Percentiles rank a stretch among this genome's conserved stretches.
These are phyloP conservation scores for Thymelicus sylvestris DNA, from an alignment of 2,888 invertebrate species.

Conservation along the genomic window DNA sequence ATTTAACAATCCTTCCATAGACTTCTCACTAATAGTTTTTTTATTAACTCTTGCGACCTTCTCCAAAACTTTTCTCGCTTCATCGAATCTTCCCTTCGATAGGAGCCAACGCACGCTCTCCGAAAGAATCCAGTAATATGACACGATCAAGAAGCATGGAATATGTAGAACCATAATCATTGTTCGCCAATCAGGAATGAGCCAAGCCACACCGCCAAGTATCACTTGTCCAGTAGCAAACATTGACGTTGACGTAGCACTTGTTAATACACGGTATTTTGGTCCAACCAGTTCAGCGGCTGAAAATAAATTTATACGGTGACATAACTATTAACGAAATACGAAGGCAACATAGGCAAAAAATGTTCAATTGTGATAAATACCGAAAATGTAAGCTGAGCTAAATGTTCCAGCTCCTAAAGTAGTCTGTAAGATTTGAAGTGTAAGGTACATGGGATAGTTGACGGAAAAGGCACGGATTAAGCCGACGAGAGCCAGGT, in stretches of 20 bases:
- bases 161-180: constrained; percentile 87
- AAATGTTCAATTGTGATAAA: background rate
- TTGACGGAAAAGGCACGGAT: constrained; percentile 82
- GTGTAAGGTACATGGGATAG: constrained; percentile 80
- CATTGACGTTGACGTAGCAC: constrained; percentile 88
- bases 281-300: constrained; percentile 92
- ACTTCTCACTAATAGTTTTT: constrained; percentile 80
- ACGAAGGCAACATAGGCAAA: background rate
- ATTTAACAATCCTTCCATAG: constrained; percentile 70
- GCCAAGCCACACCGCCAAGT: constrained; percentile 88
- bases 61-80: constrained; percentile 86
- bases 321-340: background rate
- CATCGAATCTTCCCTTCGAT: constrained; percentile 86
- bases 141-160: constrained; percentile 87
- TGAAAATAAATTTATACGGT: constrained; percentile 52
- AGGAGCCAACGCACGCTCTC: constrained; percentile 93
- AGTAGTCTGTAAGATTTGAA: constrained; percentile 83
- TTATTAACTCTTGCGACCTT: constrained; percentile 87
- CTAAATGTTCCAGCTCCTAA: constrained; percentile 82
- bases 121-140: constrained; percentile 86
- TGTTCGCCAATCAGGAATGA: constrained; percentile 87
- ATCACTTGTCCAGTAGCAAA: constrained; percentile 90
- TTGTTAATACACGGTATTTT: constrained; percentile 88
- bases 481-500: constrained; percentile 73
- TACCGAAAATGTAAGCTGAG: constrained; percentile 76